Evolutionary conservation across 2,888 invertebrate genomes (phyloP).

Genomic region (Limenitis camilla): DNA sequence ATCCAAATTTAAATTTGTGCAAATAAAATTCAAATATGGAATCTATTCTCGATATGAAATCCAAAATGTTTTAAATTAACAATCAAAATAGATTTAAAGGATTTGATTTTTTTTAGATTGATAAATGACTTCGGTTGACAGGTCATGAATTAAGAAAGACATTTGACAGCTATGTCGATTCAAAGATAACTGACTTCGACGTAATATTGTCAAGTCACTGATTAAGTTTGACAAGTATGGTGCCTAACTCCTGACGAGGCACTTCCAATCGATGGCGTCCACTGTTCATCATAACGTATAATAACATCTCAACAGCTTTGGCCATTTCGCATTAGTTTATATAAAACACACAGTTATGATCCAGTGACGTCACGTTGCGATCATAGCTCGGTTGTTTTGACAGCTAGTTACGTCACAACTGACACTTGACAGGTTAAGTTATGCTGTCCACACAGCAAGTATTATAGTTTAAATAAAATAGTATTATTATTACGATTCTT

Average conservation of each 20-base stretch:
- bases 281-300: conserved; percentile 2
- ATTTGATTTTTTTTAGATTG: neutral
- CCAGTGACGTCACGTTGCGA: conserved; percentile 8
- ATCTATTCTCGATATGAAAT: too few relatives aligned
- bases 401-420: conserved; percentile 63
- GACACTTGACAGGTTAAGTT: conserved; percentile 45
- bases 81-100: neutral
- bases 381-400: conserved; percentile 41
- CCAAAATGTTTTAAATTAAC: too few relatives aligned
- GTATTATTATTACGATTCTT: conserved; percentile 47
- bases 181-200: too few relatives aligned
- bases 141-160: too few relatives aligned
- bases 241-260: conserved; percentile 1
- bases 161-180: too few relatives aligned
- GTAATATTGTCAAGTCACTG: too few relatives aligned
- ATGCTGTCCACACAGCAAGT: conserved; percentile 43
- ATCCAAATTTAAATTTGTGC: too few relatives aligned
- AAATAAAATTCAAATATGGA: too few relatives aligned
- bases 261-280: too few relatives aligned
- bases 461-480: conserved; percentile 54
- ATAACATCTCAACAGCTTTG: conserved; percentile 9
- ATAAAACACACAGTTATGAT: conserved; percentile 15
- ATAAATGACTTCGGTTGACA: too few relatives aligned
- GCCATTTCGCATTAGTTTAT: conserved; percentile 11
- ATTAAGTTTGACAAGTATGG: too few relatives aligned